Evolutionary conservation across 2,797 vertebrate genomes (phyloP).

Genomic region (Pagetopsis macropterus): DNA sequence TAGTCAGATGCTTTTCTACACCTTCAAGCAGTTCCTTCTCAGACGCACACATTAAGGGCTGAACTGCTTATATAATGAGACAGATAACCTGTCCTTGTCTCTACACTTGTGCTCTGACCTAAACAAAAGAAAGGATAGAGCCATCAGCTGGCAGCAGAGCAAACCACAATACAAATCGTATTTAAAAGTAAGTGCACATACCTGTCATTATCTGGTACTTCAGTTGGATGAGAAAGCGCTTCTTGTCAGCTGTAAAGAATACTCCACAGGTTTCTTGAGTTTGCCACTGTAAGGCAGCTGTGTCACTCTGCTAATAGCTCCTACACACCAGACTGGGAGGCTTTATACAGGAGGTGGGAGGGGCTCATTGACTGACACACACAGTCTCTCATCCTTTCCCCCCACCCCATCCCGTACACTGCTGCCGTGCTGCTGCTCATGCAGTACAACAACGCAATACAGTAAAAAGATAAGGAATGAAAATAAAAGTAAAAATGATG

Average conservation of each 20-base stretch:
- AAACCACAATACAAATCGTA: conserved; percentile 38
- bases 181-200: conserved; percentile 66
- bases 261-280: conserved; percentile 82
- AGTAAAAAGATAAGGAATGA: conserved; percentile 10
- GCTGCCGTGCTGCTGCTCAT: conserved; percentile 42
- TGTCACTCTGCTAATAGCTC: conserved; percentile 85
- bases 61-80: conserved; percentile 78
- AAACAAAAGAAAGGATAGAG: conserved; percentile 72
- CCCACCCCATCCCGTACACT: conserved; percentile 57
- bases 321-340: conserved; percentile 73
- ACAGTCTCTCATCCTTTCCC: conserved; percentile 66
- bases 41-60: conserved; percentile 58
- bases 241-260: conserved; percentile 70
- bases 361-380: conserved; percentile 75
- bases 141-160: conserved; percentile 56
- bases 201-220: conserved; percentile 69
- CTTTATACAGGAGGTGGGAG: conserved; percentile 85
- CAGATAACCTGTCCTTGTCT: conserved; percentile 75
- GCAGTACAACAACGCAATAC: conserved; percentile 33
- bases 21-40: conserved; percentile 36
- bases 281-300: conserved; percentile 80
- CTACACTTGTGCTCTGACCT: conserved; percentile 76
- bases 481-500: background rate
- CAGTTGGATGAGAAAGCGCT: conserved; percentile 53
- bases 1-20: conserved; percentile 45